Evolutionary conservation across 2,888 invertebrate species (phyloP).

Genomic region (Sinhomidia bicolor): DNA sequence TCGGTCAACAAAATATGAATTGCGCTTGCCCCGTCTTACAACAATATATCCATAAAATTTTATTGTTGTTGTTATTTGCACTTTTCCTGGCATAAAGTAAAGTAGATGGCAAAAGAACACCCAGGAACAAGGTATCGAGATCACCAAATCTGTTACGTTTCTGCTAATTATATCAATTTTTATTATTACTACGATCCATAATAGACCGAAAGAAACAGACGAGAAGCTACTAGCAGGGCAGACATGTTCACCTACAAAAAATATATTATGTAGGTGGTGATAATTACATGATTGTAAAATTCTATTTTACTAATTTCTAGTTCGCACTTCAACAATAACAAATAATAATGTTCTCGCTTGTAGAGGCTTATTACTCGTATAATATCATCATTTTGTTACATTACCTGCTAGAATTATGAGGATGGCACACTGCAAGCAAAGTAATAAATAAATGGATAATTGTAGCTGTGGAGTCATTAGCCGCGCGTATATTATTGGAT

Average conservation of each 20-base stretch:
- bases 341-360: not conserved
- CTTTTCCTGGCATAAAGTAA: not conserved
- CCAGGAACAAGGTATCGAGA: not conserved
- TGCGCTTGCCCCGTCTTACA: not conserved
- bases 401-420: not conserved
- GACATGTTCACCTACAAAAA: not conserved
- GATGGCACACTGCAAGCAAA: not conserved
- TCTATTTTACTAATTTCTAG: constrained; percentile 29
- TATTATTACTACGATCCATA: too few species aligned
- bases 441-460: constrained; percentile 33
- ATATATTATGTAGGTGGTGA: not conserved
- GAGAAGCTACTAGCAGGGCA: not conserved
- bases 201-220: not conserved
- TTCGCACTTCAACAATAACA: constrained; percentile 31
- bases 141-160: not conserved
- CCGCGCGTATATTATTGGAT: constrained; percentile 45
- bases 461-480: constrained; percentile 43
- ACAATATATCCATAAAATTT: constrained; percentile 51
- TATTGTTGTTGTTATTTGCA: not conserved
- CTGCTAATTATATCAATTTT: not conserved
- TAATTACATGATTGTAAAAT: constrained; percentile 31
- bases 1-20: not conserved
- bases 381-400: constrained; percentile 22
- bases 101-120: not conserved
- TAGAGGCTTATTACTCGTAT: not conserved